Conservation (phyloP, 2,888 invertebrate species). For the Ophion ellenae region DNA sequence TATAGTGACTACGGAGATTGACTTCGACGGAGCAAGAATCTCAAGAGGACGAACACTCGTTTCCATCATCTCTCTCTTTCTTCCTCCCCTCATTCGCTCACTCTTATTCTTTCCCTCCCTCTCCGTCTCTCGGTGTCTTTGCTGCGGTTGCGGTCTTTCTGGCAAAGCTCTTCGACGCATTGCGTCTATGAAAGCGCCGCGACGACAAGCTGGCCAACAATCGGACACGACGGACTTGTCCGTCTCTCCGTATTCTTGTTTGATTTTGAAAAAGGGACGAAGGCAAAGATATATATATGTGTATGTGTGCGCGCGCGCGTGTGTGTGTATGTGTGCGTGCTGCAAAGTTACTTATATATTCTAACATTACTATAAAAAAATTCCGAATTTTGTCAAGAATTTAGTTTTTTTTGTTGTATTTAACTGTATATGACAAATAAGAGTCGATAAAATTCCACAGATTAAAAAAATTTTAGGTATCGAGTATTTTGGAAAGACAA, state of each 20-base stretch:
- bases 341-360: too few species aligned
- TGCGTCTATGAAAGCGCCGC: slow-evolving; percentile 73
- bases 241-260: neutral
- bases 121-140: slow-evolving; percentile 6
- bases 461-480: too few species aligned
- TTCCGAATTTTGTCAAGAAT: too few species aligned
- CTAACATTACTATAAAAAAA: too few species aligned
- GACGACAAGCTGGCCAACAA: slow-evolving; percentile 59
- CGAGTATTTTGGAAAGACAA: too few species aligned
- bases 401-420: too few species aligned
- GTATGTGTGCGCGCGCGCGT: neutral
- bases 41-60: slow-evolving; percentile 37
- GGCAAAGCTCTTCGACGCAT: slow-evolving; percentile 76
- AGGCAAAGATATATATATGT: neutral
- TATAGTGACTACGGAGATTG: slow-evolving; percentile 14
- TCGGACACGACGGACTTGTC: slow-evolving; percentile 37
- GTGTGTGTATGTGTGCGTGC: too few species aligned
- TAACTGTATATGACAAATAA: too few species aligned
- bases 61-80: slow-evolving; percentile 1
- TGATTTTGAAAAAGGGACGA: slow-evolving; percentile 5
- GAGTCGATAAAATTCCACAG: too few species aligned
- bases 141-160: slow-evolving; percentile 67
- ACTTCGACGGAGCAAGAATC: slow-evolving; percentile 42
- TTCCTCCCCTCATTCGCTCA: neutral
- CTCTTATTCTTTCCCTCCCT: neutral